phyloP scores from a whole-genome alignment of 2,888 invertebrate genomes.

The Tortricodes alternella region DNA sequence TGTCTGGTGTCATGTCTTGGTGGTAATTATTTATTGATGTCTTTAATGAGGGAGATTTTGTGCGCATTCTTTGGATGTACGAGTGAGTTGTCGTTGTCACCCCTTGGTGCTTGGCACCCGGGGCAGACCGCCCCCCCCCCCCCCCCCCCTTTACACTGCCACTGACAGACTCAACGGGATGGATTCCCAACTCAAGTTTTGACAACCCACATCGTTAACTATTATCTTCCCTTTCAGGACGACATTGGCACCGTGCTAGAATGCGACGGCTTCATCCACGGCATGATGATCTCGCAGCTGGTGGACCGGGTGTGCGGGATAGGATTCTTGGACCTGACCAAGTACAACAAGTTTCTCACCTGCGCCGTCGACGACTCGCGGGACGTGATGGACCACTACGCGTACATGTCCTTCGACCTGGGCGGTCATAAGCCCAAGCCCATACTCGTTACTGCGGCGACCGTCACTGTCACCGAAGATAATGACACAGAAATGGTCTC shows the following conservation, averaged over 20 bases:
- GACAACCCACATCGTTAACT: too few relatives aligned
- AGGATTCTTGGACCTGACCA: slow-evolving; percentile 26
- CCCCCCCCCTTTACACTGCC: too few relatives aligned
- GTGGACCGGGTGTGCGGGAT: slow-evolving; percentile 32
- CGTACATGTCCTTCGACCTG: background rate
- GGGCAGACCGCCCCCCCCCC: too few relatives aligned
- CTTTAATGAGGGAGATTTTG: too few relatives aligned
- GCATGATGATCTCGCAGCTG: slow-evolving; percentile 30
- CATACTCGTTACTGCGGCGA: background rate
- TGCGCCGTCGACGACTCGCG: slow-evolving; percentile 33
- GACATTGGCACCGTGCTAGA: slow-evolving; percentile 31
- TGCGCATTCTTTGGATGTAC: too few relatives aligned
- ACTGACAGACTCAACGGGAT: too few relatives aligned
- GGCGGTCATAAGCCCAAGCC: background rate
- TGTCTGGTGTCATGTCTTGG: too few relatives aligned
- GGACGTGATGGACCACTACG: slow-evolving; percentile 18
- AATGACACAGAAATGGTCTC: background rate
- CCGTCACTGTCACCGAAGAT: background rate
- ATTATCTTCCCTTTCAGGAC: too few relatives aligned
- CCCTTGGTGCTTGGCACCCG: too few relatives aligned
- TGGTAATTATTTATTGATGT: too few relatives aligned
- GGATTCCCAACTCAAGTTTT: too few relatives aligned
- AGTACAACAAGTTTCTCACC: slow-evolving; percentile 30
- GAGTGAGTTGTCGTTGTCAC: too few relatives aligned
- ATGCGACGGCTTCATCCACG: slow-evolving; percentile 24